Conservation (phyloP, 2,888 invertebrate species). For the Erpobdella octoculata region DNA sequence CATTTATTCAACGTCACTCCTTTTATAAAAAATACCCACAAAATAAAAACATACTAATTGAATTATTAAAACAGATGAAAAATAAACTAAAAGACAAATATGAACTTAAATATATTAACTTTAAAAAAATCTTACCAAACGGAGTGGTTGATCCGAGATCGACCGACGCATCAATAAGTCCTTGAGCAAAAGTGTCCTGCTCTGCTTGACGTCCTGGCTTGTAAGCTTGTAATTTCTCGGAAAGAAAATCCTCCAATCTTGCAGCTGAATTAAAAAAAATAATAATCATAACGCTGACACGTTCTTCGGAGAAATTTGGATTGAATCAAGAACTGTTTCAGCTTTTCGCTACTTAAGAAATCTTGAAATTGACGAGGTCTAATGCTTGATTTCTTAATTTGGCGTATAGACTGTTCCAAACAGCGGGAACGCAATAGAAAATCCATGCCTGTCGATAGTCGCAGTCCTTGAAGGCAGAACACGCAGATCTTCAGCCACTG, state of each 20-base stretch:
- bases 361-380: too few relatives aligned
- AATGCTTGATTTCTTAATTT: too few relatives aligned
- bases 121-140: slow-evolving; percentile 60
- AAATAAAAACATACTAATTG: too few relatives aligned
- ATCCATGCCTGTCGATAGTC: too few relatives aligned
- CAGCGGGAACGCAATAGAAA: too few relatives aligned
- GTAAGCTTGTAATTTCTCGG: slow-evolving; percentile 65
- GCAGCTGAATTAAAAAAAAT: slow-evolving; percentile 46
- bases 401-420: too few relatives aligned
- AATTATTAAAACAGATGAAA: too few relatives aligned
- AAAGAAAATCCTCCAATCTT: slow-evolving; percentile 55
- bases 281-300: background rate
- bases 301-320: background rate
- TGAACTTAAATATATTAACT: background rate
- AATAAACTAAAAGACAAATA: background rate
- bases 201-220: slow-evolving; percentile 73
- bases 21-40: slow-evolving; percentile 47
- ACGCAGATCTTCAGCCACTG: too few relatives aligned
- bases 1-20: slow-evolving; percentile 78
- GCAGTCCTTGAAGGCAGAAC: too few relatives aligned
- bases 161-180: slow-evolving; percentile 76
- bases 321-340: background rate
- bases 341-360: slow-evolving; percentile 60
- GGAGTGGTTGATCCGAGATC: slow-evolving; percentile 72
- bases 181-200: slow-evolving; percentile 72